phyloP scores from a whole-genome alignment of 1,140 invertebrate genomes.

The Saccostrea echinata region DNA sequence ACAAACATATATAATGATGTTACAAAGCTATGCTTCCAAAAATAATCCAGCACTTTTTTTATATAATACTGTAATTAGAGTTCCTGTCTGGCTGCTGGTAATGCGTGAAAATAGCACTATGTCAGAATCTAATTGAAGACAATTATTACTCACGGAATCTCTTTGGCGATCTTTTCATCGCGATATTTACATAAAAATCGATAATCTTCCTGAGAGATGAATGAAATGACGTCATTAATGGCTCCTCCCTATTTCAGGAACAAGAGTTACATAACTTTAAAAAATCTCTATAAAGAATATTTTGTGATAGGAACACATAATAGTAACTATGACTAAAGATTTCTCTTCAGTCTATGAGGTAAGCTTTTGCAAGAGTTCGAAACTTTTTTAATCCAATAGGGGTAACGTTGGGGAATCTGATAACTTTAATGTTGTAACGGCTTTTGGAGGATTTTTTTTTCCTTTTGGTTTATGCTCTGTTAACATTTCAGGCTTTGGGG shows the following conservation, averaged over 20 bases:
- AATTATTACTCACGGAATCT: slow-evolving; percentile 23
- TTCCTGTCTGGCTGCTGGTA: neutral
- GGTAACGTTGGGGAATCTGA: too few relatives aligned
- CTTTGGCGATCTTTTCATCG: slow-evolving; percentile 5
- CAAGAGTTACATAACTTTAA: neutral
- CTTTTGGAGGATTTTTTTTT: too few relatives aligned
- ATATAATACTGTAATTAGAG: neutral
- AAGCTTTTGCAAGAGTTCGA: neutral
- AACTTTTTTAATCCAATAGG: too few relatives aligned
- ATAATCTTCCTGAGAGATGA: slow-evolving; percentile 35
- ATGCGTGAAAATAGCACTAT: slow-evolving; percentile 20
- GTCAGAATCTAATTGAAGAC: neutral
- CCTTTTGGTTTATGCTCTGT: too few relatives aligned
- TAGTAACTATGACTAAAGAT: neutral
- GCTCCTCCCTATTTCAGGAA: neutral
- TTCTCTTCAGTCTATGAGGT: neutral
- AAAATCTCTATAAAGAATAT: neutral
- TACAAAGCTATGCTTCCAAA: neutral
- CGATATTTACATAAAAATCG: slow-evolving; percentile 32
- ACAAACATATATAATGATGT: neutral
- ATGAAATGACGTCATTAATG: slow-evolving; percentile 15
- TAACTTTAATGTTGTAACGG: too few relatives aligned
- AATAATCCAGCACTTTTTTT: neutral
- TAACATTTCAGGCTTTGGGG: too few relatives aligned
- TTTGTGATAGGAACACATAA: neutral